Base-by-base conservation (phyloP, 2,113 vertebrate genomes). In the Colistium nudipinnis region DNA sequence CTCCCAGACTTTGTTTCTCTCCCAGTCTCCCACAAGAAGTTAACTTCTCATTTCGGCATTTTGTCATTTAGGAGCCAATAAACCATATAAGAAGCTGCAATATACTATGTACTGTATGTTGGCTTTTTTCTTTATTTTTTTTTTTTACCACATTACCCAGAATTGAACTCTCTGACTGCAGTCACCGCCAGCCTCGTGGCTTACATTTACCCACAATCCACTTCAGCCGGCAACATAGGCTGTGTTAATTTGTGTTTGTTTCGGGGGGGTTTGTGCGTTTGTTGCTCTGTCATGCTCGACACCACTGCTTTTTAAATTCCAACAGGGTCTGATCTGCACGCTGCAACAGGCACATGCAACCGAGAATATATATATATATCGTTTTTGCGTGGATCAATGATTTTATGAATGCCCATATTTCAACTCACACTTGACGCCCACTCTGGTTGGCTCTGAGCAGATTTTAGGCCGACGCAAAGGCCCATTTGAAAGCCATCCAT, bases 151-250 rank as follows among this genome's bases (percentile, higher is more conserved):
- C 24, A 44, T 62, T 55, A 6, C n/a, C n/a, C 49, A 62, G 31
- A 67, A 54, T 16, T 24, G 16, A 52, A 47, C 19, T 6, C 44
- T 49, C 35, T 76, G 64, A 49, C 33, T 57, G n/a, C 28, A 31
- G 25, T 61, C 24, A 11, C 19, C 30, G 19, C 20, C 56, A 13
- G 2, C 12, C 48, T 39, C 41, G 24, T 31, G 61, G 52, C 27
- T n/a, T 28, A 64, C 14, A 16, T 64, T 39, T 8, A 44, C 31
- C 41, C 11, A 28, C 8, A 22, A n/a, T 9, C 24, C 31, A 55
- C n/a, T 14, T 36, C 31, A 22, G 28, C 20, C 19, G 16, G 41
- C 36, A 11, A n/a, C 27, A 53, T 12, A 30, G 22, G 57, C 17
- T 20, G 16, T 16, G 31, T 56, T 10, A 31, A 22, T 71, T 35